Evolutionary conservation across 2,113 vertebrate species (phyloP).

Genomic region (Hiodon alosoides): DNA sequence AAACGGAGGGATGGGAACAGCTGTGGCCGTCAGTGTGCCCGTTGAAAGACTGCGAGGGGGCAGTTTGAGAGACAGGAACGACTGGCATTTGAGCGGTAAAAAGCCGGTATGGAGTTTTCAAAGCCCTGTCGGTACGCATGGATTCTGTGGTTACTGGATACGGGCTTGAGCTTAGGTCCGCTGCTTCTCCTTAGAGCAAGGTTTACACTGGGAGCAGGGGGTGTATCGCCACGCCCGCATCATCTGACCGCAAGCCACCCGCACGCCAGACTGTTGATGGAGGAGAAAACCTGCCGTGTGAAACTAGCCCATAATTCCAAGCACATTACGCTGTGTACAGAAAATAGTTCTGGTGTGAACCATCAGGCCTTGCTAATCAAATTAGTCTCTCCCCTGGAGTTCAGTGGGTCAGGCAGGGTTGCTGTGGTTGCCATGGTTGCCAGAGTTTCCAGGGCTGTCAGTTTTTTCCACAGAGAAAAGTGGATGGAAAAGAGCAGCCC

Average conservation of each 20-base stretch:
- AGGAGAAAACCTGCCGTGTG: not conserved
- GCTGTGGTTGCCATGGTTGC: not conserved
- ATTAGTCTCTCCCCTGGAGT: not conserved
- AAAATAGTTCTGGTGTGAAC: constrained; percentile 4
- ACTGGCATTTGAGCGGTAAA: not conserved
- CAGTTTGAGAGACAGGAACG: not conserved
- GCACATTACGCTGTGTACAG: not conserved
- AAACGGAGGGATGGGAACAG: constrained; percentile 1
- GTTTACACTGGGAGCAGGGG: not conserved
- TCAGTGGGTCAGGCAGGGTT: not conserved
- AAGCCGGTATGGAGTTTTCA: not conserved
- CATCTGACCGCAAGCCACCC: not conserved
- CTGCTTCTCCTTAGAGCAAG: not conserved
- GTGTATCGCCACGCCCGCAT: not conserved
- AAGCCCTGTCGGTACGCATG: no score
- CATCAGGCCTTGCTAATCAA: not conserved
- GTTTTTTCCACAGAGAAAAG: not conserved
- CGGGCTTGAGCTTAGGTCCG: not conserved
- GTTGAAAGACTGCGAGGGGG: not conserved
- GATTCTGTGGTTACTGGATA: constrained; percentile 11
- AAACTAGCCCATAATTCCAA: not conserved
- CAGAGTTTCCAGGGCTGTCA: not conserved
- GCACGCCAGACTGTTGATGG: constrained; percentile 8
- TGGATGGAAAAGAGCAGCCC: not conserved
- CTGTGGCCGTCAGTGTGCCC: not conserved